Evolutionary conservation across 2,113 vertebrate species (phyloP).

Genomic region (Dicrurus megarhynchus): DNA sequence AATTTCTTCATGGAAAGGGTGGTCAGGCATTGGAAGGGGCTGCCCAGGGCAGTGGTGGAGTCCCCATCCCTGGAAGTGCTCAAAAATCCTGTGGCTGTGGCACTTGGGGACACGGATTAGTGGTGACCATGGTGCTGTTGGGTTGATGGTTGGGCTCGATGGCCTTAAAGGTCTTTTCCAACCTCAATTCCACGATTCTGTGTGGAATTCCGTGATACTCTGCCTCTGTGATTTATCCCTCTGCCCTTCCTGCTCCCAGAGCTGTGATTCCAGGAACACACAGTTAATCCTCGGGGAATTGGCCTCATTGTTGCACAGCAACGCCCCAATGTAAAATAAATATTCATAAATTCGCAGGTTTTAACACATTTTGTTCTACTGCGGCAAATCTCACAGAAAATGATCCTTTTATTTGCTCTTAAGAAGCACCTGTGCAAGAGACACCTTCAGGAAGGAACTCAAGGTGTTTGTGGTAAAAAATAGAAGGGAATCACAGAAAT

Average conservation of each 20-base stretch:
- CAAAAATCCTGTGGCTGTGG: not conserved
- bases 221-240: not conserved
- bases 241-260: not conserved
- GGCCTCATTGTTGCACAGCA: not conserved
- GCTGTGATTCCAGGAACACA: not conserved
- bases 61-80: not conserved
- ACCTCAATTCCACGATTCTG: not conserved
- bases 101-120: fast-evolving
- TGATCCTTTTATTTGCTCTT: not conserved
- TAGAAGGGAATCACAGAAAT: not conserved
- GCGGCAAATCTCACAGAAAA: not conserved
- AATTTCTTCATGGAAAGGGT: not conserved
- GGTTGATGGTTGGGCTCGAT: not conserved
- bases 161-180: not conserved
- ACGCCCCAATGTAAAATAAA: not conserved
- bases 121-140: not conserved
- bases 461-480: not conserved
- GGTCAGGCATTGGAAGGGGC: not conserved
- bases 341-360: not conserved
- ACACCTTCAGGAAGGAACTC: not conserved
- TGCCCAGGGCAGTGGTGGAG: not conserved
- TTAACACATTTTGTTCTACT: not conserved
- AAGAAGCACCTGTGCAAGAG: not conserved
- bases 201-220: not conserved
- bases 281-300: not conserved